Percentiles rank a stretch among this genome's conserved stretches.
phyloP scores from a whole-genome alignment of 1,140 invertebrate species.

The Phortica variegata region DNA sequence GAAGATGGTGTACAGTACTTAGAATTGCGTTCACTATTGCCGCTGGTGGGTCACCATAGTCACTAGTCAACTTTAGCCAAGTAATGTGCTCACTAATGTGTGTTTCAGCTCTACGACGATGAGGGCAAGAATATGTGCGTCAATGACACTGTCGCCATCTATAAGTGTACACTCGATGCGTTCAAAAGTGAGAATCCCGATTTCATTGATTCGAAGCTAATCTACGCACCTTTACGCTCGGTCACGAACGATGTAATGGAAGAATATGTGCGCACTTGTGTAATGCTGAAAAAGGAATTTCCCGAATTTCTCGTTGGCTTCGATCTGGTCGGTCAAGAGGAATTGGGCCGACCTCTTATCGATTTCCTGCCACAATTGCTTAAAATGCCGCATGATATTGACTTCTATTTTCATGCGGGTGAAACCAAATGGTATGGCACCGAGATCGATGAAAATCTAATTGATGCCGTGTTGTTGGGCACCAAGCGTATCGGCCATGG shows the following conservation, averaged over 20 bases:
- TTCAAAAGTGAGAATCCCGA: slow-evolving; percentile 64
- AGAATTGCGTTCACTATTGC: slow-evolving; percentile 66
- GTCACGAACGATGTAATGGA: slow-evolving; percentile 50
- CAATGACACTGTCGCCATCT: slow-evolving; percentile 61
- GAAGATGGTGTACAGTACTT: slow-evolving; percentile 79
- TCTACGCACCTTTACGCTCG: slow-evolving; percentile 65
- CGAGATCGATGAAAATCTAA: slow-evolving; percentile 68
- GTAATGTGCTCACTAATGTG: not conserved
- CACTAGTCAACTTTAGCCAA: not conserved
- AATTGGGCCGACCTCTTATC: slow-evolving; percentile 63
- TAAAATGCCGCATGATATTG: slow-evolving; percentile 58
- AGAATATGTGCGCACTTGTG: slow-evolving; percentile 56
- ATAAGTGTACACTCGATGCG: slow-evolving; percentile 60
- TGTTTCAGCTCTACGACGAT: slow-evolving; percentile 62
- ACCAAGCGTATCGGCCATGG: slow-evolving; percentile 68
- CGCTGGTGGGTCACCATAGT: slow-evolving; percentile 31
- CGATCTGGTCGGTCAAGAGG: slow-evolving; percentile 76
- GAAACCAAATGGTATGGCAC: slow-evolving; percentile 75
- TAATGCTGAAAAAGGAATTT: slow-evolving; percentile 37
- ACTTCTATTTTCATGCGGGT: slow-evolving; percentile 78
- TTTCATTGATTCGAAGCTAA: slow-evolving; percentile 70
- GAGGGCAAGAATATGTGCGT: slow-evolving; percentile 61
- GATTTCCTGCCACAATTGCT: slow-evolving; percentile 64
- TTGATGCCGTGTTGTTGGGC: slow-evolving; percentile 77
- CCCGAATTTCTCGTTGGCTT: slow-evolving; percentile 65